phyloP scores from a whole-genome alignment of 2,797 vertebrate genomes.

The Remorina albescens region DNA sequence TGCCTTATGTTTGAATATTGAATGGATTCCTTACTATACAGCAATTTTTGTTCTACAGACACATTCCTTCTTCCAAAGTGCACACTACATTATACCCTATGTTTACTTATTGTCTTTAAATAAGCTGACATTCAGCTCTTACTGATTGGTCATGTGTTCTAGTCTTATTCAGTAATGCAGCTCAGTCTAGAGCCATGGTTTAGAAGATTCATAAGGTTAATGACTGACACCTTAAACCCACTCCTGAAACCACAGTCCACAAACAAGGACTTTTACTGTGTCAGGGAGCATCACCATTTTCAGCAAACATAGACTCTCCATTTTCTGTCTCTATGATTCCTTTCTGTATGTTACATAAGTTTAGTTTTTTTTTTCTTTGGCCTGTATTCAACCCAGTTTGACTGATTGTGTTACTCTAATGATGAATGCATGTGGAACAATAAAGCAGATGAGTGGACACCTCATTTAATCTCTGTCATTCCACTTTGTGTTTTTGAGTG shows the following conservation, averaged over 20 bases:
- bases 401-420: slow-evolving; percentile 32
- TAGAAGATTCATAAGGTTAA: neutral
- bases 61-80: slow-evolving; percentile 37
- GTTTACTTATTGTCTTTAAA: slow-evolving; percentile 33
- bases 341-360: slow-evolving; percentile 8
- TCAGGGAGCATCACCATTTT: neutral
- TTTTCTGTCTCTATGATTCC: slow-evolving; percentile 15
- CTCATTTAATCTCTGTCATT: neutral
- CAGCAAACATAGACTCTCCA: neutral
- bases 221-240: neutral
- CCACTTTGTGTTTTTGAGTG: neutral
- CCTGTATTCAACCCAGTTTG: neutral
- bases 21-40: slow-evolving; percentile 63
- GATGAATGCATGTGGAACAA: slow-evolving; percentile 54
- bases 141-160: slow-evolving; percentile 4
- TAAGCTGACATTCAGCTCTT: neutral
- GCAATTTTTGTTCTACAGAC: slow-evolving; percentile 36
- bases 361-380: neutral
- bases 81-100: slow-evolving; percentile 43
- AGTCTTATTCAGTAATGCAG: slow-evolving; percentile 8
- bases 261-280: neutral
- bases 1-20: slow-evolving; percentile 66
- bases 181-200: neutral
- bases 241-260: neutral
- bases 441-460: slow-evolving; percentile 33